Base-by-base conservation (phyloP, 2,113 vertebrate species). In the Cyanoderma ruficeps region DNA sequence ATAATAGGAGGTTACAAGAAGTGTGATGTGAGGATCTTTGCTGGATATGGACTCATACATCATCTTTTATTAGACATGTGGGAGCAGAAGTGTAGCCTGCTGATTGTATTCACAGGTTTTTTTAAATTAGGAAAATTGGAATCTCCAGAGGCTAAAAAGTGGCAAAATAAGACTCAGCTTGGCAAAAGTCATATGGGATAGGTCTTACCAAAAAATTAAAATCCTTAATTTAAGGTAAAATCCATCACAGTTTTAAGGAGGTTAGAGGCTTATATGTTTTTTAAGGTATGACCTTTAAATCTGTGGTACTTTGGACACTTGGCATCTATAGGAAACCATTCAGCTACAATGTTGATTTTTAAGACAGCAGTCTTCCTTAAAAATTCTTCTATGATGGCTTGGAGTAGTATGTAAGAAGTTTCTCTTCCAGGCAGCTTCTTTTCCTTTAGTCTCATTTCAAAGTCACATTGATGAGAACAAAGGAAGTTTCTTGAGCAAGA, bases 371-470 rank as follows among this genome's bases (percentile, higher is more conserved):
- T 71, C 31, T 7, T 65, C 82, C 91, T 90, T 82, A 75, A 87
- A 93, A 80, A 60, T 33, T 78, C 56, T 78, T 11, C 72, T 69
- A 7, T 37, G 57, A 90, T 78, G n/a, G 30, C 52, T 89, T 88
- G 31, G 56, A 93, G 63, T 39, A 63, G 11, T 11, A 14, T 42
- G 19, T 61, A 83, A 80, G 57, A 91, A 46, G 41, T 78, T 90
- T 92, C 69, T 67, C 47, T 96, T 91, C 88, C 83, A 93, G 85
- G 28, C 71, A 95, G 47, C n/a, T 96, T 78, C 60, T 64, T 93
- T 92, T 56, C 68, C 60, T 93, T 96, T 92, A 89, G 92, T 93
- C 56, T 95, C 72, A 90, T 97, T 97, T 95, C 92, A 90, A 96
- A 96, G 93, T 93, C 83, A 79, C 65, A 80, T 68, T 91, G 88